Percentiles rank a stretch among this genome's conserved stretches.
Conservation (phyloP, 2,113 vertebrate genomes). For the Promerops cafer region DNA sequence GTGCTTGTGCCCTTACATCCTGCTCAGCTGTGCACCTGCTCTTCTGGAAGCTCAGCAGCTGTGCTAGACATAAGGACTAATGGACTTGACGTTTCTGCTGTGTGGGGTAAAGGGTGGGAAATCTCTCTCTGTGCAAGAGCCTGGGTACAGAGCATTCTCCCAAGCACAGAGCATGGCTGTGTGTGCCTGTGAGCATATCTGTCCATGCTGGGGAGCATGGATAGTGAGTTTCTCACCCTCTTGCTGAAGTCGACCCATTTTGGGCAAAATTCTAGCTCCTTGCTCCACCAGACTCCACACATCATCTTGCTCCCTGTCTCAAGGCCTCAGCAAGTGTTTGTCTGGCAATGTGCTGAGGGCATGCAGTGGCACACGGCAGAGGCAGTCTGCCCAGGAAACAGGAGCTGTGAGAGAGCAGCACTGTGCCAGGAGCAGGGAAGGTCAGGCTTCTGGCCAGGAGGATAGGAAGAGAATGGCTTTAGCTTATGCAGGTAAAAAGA, state of each 20-base stretch:
- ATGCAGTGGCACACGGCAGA: accelerated
- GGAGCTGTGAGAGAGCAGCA: not conserved
- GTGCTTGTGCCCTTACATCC: not conserved
- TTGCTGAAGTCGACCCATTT: not conserved
- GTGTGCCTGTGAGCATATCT: not conserved
- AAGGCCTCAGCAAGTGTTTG: not conserved
- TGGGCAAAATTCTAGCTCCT: not conserved
- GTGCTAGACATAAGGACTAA: not conserved
- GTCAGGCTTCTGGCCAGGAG: not conserved
- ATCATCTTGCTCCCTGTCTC: not conserved
- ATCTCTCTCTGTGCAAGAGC: not conserved
- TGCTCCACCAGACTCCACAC: not conserved
- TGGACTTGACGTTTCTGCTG: not conserved
- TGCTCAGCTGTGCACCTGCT: not conserved
- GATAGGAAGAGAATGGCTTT: not conserved
- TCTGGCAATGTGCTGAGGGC: not conserved
- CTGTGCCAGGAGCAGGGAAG: not conserved
- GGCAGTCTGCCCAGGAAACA: not conserved
- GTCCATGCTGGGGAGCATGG: not conserved
- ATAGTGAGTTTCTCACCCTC: not conserved
- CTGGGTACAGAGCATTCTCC: not conserved
- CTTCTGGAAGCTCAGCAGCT: not conserved
- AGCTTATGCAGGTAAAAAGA: not conserved
- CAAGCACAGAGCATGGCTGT: accelerated
- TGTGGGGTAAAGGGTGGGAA: not conserved